These are phyloP conservation scores for Hydractinia symbiolongicarpus DNA, from an alignment of 30 jellyfish, hydroid and myxozoan genomes.

Conservation along the genomic window DNA sequence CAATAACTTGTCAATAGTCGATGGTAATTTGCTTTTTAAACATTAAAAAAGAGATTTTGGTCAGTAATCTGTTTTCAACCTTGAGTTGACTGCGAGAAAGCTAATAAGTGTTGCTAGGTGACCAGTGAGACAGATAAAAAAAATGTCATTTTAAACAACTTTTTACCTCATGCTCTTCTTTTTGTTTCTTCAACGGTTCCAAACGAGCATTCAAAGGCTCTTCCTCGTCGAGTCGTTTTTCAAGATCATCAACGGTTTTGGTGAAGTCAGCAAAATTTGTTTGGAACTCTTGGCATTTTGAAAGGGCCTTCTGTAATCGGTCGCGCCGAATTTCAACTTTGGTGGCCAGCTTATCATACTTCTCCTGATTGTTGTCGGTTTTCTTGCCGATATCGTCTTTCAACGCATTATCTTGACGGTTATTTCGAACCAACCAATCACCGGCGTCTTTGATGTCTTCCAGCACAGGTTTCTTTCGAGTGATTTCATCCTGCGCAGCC, in stretches of 20 bases:
- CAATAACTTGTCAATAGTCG: too few species aligned
- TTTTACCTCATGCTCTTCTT: conserved; percentile 79
- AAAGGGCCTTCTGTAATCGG: conserved; percentile 61
- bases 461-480: conserved; percentile 46
- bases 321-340: conserved; percentile 59
- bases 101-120: too few species aligned
- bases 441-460: conserved; percentile 54
- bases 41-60: too few species aligned
- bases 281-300: conserved; percentile 78
- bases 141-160: too few species aligned
- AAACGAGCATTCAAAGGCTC: conserved; percentile 61
- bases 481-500: conserved; percentile 76
- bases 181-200: conserved; percentile 50
- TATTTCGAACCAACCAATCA: conserved; percentile 50
- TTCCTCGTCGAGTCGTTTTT: conserved; percentile 49
- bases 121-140: too few species aligned
- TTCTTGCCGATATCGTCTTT: conserved; percentile 49
- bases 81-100: too few species aligned
- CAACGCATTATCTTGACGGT: conserved; percentile 51
- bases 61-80: too few species aligned
- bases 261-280: conserved; percentile 47
- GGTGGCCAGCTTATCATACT: conserved; percentile 40
- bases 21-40: too few species aligned
- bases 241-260: conserved; percentile 51
- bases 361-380: conserved; percentile 52